phyloP scores from a whole-genome alignment of 2,888 invertebrate species.

The Hesperia comma region DNA sequence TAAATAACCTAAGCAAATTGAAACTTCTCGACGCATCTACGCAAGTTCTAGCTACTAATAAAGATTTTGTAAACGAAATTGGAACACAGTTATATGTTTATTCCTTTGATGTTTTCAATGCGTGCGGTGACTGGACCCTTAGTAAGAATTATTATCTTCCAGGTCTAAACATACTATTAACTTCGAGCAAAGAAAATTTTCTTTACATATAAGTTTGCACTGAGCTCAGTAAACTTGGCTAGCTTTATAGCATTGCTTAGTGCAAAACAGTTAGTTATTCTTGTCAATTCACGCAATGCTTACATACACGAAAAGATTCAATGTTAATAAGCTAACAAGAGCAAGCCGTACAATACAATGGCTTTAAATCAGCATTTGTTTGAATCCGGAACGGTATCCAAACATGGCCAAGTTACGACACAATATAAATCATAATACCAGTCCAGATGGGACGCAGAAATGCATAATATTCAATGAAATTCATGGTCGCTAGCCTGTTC shows the following conservation, averaged over 20 bases:
- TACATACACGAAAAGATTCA: conserved; percentile 26
- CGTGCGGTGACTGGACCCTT: no score
- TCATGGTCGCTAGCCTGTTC: conserved; percentile 10
- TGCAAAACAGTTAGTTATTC: not conserved
- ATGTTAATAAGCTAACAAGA: conserved; percentile 42
- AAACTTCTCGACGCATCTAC: not conserved
- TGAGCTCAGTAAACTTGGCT: no score
- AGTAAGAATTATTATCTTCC: no score
- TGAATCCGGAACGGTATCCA: conserved; percentile 60
- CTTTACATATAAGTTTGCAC: no score
- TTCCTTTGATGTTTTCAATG: no score
- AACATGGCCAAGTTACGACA: conserved; percentile 59
- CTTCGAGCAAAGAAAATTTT: no score
- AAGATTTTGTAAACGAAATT: no score
- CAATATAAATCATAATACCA: conserved; percentile 64
- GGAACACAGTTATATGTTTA: no score
- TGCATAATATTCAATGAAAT: conserved; percentile 37
- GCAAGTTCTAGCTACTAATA: not conserved
- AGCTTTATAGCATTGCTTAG: not conserved
- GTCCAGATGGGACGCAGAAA: conserved; percentile 28
- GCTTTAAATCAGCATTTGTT: conserved; percentile 63
- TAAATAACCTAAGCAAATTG: not conserved
- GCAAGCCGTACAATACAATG: conserved; percentile 59
- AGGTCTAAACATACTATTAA: no score
- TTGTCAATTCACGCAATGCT: conserved; percentile 48